A percentile compares a stretch with the other conserved stretches of the same genome.
These are phyloP conservation scores for Sapajus apella DNA, from an alignment of 2,113 vertebrate species.

Conservation along the genomic window DNA sequence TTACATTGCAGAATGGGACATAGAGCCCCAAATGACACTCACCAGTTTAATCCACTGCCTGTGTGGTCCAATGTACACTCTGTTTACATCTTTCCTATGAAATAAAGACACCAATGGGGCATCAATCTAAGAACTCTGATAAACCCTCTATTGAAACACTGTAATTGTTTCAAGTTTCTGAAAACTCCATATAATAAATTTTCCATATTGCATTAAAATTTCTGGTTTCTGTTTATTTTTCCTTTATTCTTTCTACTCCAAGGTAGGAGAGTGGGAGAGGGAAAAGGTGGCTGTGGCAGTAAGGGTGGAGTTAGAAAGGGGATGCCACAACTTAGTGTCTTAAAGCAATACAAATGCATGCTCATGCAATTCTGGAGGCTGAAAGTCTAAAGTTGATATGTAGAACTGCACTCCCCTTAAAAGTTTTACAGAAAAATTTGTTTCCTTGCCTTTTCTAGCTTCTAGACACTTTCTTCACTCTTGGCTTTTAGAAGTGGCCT, in stretches of 20 bases:
- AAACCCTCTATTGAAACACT: neutral
- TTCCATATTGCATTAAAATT: neutral
- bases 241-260: neutral
- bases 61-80: neutral
- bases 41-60: neutral
- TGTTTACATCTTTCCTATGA: neutral
- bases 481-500: neutral
- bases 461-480: neutral
- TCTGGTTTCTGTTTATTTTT: neutral
- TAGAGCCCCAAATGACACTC: neutral
- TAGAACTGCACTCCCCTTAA: neutral
- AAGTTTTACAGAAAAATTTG: neutral
- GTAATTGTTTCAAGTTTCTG: neutral
- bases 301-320: neutral
- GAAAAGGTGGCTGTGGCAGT: neutral
- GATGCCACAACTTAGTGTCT: neutral
- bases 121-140: neutral
- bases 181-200: neutral
- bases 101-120: neutral
- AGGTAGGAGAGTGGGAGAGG: neutral
- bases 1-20: neutral
- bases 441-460: neutral
- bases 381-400: neutral
- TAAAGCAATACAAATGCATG: neutral
- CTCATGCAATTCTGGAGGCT: neutral